These are phyloP conservation scores for Rutilus rutilus DNA, from an alignment of 2,113 vertebrate genomes.

Conservation along the genomic window DNA sequence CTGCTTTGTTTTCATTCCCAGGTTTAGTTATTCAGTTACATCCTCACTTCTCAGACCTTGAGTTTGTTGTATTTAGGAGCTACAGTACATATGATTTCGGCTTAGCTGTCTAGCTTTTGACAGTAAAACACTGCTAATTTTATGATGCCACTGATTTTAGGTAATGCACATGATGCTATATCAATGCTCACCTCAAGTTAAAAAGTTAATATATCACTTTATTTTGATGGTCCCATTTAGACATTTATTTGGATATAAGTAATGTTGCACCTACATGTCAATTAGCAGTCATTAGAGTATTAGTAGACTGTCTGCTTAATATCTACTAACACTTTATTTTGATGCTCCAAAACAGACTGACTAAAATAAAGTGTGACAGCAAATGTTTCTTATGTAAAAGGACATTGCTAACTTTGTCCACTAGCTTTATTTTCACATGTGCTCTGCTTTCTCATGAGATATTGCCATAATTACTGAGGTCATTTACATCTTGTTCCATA, in stretches of 20 bases:
- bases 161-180: background rate
- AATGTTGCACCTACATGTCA: too few species aligned
- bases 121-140: background rate
- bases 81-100: background rate
- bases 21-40: constrained; percentile 43
- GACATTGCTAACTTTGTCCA: background rate
- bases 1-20: constrained; percentile 29
- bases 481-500: constrained; percentile 1
- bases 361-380: too few species aligned
- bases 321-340: too few species aligned
- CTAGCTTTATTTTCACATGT: constrained; percentile 14
- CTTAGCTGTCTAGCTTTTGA: constrained; percentile 2
- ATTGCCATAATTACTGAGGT: constrained; percentile 20
- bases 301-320: too few species aligned
- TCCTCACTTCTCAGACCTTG: constrained; percentile 42
- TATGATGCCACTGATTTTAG: background rate
- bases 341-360: too few species aligned
- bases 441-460: constrained; percentile 23
- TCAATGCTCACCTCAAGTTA: background rate
- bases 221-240: too few species aligned
- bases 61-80: constrained; percentile 41
- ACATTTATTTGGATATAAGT: too few species aligned
- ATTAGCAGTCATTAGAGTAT: too few species aligned
- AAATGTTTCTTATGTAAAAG: background rate
- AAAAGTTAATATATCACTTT: too few species aligned